A percentile compares a stretch with the other conserved stretches of the same genome.
Evolutionary conservation across 2,888 invertebrate genomes (phyloP).

Genomic region (Chloroclysta siterata): DNA sequence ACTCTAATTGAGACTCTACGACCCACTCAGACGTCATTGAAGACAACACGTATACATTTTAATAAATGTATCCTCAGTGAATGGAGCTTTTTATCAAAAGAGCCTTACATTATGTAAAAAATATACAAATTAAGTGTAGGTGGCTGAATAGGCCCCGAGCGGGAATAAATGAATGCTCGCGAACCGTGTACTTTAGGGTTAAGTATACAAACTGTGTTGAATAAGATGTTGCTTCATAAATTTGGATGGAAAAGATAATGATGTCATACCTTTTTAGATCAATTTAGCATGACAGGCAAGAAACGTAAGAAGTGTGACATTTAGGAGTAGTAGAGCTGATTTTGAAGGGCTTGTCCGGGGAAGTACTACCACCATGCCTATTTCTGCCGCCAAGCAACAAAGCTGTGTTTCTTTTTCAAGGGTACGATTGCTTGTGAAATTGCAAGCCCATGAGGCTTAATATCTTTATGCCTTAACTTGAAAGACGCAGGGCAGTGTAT

Average conservation of each 20-base stretch:
- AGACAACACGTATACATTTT: slow-evolving; percentile 74
- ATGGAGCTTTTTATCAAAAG: slow-evolving; percentile 78
- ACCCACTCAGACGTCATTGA: slow-evolving; percentile 79
- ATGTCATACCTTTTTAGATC: no score
- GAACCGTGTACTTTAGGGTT: slow-evolving; percentile 61
- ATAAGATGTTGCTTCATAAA: slow-evolving; percentile 63
- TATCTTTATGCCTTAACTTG: no score
- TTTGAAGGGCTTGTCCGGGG: no score
- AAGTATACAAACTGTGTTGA: slow-evolving; percentile 61
- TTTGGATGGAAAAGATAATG: slow-evolving; percentile 16
- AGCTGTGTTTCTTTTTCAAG: no score
- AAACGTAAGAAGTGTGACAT: no score
- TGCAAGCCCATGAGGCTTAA: no score
- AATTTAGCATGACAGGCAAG: no score
- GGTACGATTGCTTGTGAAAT: no score
- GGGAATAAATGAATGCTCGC: slow-evolving; percentile 62
- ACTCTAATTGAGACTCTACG: slow-evolving; percentile 47
- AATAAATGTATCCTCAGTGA: slow-evolving; percentile 83
- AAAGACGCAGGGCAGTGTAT: no score
- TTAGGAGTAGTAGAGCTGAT: no score
- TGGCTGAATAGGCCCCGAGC: slow-evolving; percentile 67
- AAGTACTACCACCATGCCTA: no score
- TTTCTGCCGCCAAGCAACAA: no score
- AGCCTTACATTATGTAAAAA: slow-evolving; percentile 70
- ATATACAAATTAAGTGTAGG: slow-evolving; percentile 80